Evolutionary conservation across 1,140 invertebrate genomes (phyloP).

Genomic region (Dendrolimus kikuchii): DNA sequence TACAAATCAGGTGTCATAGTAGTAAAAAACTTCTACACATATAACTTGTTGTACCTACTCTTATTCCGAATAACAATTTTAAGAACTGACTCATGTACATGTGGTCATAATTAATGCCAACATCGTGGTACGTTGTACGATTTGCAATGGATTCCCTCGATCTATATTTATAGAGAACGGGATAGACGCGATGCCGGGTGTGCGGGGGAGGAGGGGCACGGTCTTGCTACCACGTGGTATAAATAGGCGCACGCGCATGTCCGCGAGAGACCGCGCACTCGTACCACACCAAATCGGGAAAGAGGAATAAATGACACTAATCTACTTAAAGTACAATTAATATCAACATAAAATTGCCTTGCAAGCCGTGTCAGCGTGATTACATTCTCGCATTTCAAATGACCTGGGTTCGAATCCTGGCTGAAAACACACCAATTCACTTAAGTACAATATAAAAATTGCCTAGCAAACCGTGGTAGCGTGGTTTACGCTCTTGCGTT

Average conservation of each 20-base stretch:
- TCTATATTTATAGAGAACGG: constrained; percentile 47
- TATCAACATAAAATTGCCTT: not conserved
- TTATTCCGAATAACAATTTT: not conserved
- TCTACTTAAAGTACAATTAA: no score
- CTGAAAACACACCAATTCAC: no score
- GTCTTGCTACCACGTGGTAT: constrained; percentile 35
- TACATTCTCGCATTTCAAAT: no score
- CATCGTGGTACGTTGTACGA: constrained; percentile 8
- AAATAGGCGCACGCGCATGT: constrained; percentile 48
- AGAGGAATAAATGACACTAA: constrained; percentile 34
- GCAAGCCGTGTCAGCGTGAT: no score
- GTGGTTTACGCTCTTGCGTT: no score
- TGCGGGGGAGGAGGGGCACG: constrained; percentile 6
- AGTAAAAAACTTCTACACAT: no score
- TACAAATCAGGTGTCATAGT: no score
- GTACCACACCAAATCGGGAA: constrained; percentile 53
- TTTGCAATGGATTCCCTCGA: constrained; percentile 47
- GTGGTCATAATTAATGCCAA: constrained; percentile 11
- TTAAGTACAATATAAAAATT: no score
- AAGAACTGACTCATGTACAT: constrained; percentile 10
- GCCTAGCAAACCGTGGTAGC: no score
- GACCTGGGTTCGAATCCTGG: no score
- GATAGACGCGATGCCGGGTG: constrained; percentile 22
- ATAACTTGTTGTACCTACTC: no score
- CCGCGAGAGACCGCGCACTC: constrained; percentile 22